Base-by-base conservation (phyloP, 2,888 invertebrate species). In the Apodemia duryi region DNA sequence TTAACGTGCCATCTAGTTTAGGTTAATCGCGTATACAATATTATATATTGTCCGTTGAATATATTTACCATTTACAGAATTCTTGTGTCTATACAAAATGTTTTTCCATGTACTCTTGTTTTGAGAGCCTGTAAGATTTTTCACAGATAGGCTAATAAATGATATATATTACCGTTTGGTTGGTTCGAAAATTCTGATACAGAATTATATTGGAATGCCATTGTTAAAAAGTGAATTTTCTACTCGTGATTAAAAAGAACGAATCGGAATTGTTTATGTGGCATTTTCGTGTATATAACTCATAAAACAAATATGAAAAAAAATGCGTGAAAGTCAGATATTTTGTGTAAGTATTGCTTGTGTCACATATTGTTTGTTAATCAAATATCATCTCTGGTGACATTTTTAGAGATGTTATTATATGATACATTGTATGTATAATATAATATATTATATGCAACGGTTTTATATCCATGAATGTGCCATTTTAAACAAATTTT, bases 31-130 rank as follows among this genome's bases (percentile, higher is more conserved):
- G 91, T 91, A 91, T 92, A 92, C 91, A 92, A 91, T 91, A 91
- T 90, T 92, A 90, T 91, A 91, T 92, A 92, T 91, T 92, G 91
- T 92, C 92, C 91, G 91, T 92, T 92, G 86, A 91, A 88, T 92
- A 92, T 92, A 91, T 92, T 91, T 92, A 92, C 91, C 91, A 89
- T 91, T 91, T 92, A 92, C 91, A 91, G 90, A 92, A 91, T 89
- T 88, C 91, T 90, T 90, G 91, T 88, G 91, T 91, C 90, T 92
- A 91, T 92, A 92, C 91, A 90, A 90, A 91, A 88, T 86, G 90
- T 91, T 91, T 73, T 89, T 91, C 88, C 89, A 86, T 88, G 89
- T 92, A 92, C 92, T 92, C 92, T 92, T 92, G 89, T 92, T 92
- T 92, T 92, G 87, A 92, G 92, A 92, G 91, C 92, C 90, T 91